Evolutionary conservation across 1,140 invertebrate species (phyloP).

Genomic region (Lepidostoma basale): DNA sequence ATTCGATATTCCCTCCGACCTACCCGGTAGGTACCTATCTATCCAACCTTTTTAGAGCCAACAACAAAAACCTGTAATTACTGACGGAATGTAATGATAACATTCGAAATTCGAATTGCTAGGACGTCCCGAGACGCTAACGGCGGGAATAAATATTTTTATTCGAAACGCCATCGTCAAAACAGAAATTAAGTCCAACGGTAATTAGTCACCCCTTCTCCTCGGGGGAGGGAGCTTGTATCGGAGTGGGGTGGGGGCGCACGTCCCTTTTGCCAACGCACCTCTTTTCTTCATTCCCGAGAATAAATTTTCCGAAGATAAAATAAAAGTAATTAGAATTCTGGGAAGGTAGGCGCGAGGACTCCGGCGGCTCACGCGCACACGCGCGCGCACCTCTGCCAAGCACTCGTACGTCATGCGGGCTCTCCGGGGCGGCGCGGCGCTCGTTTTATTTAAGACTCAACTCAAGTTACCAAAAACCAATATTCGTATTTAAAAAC

Average conservation of each 20-base stretch:
- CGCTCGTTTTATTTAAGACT: no score
- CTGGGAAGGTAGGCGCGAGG: slow-evolving; percentile 43
- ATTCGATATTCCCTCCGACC: no score
- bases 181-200: slow-evolving; percentile 47
- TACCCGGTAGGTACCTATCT: no score
- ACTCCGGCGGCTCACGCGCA: slow-evolving; percentile 11
- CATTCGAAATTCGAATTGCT: not conserved
- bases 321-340: slow-evolving; percentile 48
- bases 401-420: not conserved
- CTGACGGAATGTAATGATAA: not conserved
- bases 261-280: slow-evolving; percentile 39
- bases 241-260: slow-evolving; percentile 28
- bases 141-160: slow-evolving; percentile 45
- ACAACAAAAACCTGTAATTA: not conserved
- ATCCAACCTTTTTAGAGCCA: not conserved
- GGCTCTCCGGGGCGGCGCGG: no score
- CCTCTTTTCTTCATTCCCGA: slow-evolving; percentile 46
- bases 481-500: no score
- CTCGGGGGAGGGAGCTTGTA: not conserved
- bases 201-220: slow-evolving; percentile 45
- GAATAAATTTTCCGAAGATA: slow-evolving; percentile 48
- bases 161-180: slow-evolving; percentile 45
- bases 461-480: no score
- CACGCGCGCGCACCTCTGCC: not conserved
- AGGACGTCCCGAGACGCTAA: slow-evolving; percentile 1